These are phyloP conservation scores for Morone saxatilis DNA, from an alignment of 2,113 vertebrate species.

Conservation along the genomic window DNA sequence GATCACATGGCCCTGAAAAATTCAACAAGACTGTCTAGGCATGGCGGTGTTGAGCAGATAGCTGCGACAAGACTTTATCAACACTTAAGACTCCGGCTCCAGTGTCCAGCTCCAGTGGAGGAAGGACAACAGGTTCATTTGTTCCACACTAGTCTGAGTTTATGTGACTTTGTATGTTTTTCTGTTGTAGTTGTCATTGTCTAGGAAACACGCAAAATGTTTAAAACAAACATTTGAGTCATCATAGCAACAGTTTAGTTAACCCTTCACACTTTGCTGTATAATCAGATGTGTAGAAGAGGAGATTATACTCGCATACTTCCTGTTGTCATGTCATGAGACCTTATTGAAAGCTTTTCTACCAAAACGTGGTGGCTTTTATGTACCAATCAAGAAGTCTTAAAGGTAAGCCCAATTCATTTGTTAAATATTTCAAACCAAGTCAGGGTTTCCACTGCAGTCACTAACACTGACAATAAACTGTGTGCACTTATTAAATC, in stretches of 20 bases:
- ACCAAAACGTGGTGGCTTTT: too few species aligned
- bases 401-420: too few species aligned
- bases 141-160: not conserved
- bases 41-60: slow-evolving; percentile 31
- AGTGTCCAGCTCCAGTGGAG: not conserved
- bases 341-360: too few species aligned
- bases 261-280: not conserved
- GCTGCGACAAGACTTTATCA: slow-evolving; percentile 52
- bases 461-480: not conserved
- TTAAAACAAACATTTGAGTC: not conserved
- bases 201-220: slow-evolving; percentile 10
- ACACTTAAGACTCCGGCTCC: slow-evolving; percentile 40
- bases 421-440: not conserved
- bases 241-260: not conserved
- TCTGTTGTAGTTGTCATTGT: not conserved
- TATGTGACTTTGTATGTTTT: not conserved
- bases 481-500: not conserved
- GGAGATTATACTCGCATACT: not conserved
- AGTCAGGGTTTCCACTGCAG: not conserved
- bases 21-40: slow-evolving; percentile 76
- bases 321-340: too few species aligned
- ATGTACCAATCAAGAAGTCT: too few species aligned
- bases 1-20: slow-evolving; percentile 83
- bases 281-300: not conserved
- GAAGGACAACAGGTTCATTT: not conserved